These are phyloP conservation scores for Amphipoea oculea DNA, from an alignment of 2,888 invertebrate species.

Conservation along the genomic window DNA sequence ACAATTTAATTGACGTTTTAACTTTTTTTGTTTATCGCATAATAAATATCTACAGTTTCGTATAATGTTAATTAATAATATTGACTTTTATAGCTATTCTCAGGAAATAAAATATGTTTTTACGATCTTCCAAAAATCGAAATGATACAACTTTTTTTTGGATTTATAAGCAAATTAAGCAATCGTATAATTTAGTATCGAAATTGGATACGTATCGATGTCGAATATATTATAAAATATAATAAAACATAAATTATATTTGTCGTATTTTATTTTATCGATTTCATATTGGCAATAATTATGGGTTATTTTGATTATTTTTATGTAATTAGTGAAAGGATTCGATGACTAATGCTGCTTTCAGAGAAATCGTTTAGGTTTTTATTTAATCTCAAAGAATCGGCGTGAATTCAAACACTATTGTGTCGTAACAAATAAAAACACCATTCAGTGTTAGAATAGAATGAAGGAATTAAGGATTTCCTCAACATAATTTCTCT, in stretches of 20 bases:
- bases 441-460: neutral
- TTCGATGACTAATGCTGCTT: conserved; percentile 7
- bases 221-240: conserved; percentile 51
- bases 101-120: conserved; percentile 55
- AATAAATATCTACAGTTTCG: conserved; percentile 51
- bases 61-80: conserved; percentile 64
- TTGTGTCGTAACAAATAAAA: neutral
- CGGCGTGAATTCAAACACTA: neutral
- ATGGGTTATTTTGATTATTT: conserved; percentile 31
- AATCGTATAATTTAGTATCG: conserved; percentile 55
- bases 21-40: conserved; percentile 53
- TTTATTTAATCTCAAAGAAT: neutral
- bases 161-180: conserved; percentile 48
- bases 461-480: neutral
- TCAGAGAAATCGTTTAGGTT: neutral
- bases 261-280: conserved; percentile 37
- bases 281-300: conserved; percentile 33
- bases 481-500: conserved; percentile 1
- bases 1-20: conserved; percentile 54
- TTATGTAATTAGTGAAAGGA: conserved; percentile 26
- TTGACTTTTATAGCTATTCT: conserved; percentile 60
- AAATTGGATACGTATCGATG: conserved; percentile 60
- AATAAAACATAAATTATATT: conserved; percentile 49
- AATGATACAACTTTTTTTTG: conserved; percentile 45
- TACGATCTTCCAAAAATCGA: conserved; percentile 54